Evolutionary conservation across 2,113 vertebrate species (phyloP).

Genomic region (Gnathonemus longibarbis): DNA sequence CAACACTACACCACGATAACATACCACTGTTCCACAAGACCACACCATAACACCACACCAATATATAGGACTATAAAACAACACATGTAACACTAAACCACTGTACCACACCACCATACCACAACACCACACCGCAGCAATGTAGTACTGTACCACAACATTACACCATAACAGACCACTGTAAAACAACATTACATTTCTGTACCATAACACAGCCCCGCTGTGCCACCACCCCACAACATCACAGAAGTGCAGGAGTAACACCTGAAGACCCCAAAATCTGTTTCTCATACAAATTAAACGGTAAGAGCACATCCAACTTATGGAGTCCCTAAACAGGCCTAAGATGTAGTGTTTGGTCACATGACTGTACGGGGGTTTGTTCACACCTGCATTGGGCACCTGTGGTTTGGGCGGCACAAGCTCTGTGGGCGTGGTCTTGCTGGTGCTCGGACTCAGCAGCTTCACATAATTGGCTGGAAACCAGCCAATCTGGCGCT

Average conservation of each 20-base stretch:
- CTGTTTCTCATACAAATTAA: background rate
- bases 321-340: too few species aligned
- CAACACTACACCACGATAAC: background rate
- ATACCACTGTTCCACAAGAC: background rate
- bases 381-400: conserved; percentile 60
- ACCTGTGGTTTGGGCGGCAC: conserved; percentile 68
- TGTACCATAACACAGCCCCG: background rate
- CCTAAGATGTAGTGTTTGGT: background rate
- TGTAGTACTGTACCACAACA: background rate
- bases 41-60: background rate
- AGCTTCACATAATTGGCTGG: conserved; percentile 97
- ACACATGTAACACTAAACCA: background rate
- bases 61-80: background rate
- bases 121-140: background rate
- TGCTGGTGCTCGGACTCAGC: conserved; percentile 91
- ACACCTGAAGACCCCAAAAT: background rate
- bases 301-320: background rate
- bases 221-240: background rate
- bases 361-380: background rate
- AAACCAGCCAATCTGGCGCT: conserved; percentile 97
- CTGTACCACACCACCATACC: background rate
- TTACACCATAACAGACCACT: background rate
- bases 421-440: conserved; percentile 88
- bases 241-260: background rate
- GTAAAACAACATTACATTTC: background rate